Evolutionary conservation across 1,140 invertebrate species (phyloP), one percentile per base, ranked within the genome.

Genomic region (Panagrolaimus sp.): DNA sequence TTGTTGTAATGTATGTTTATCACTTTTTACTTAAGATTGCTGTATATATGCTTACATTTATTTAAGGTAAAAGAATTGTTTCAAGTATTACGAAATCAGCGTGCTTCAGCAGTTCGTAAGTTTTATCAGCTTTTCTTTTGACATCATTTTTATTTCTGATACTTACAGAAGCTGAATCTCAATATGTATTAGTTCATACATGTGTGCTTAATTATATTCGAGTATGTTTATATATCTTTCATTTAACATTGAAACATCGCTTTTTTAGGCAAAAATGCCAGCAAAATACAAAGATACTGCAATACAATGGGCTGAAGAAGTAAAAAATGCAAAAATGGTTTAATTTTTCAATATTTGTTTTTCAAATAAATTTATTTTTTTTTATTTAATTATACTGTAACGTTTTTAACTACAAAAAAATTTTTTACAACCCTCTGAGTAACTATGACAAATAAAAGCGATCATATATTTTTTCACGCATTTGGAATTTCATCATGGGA

Each of bases 201-300:
- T 57, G 51, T 27, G 51, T 57, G 11, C 27, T 57, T 20, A 27
- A 57, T 25, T 57, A 57, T 27, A 57, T 57, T 16, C 51, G 51
- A 11, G 51, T 57, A 57, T 25, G 51, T 27, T 20, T 23, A 1
- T 53, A n/a, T n/a, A n/a, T n/a, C n/a, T 20, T 53, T n/a, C 51
- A 20, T 9, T n/a, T n/a, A 7, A 5, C 1, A 23, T 25, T 5
- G 20, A 4, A n/a, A n/a, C n/a, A n/a, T n/a, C n/a, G n/a, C n/a
- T n/a, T 57, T 57, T 57, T 57, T 16, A 57, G 51, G 51, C 51
- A 13, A 57, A 57, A 57, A 57, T 57, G 51, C 51, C n/a, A n/a
- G n/a, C 51, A 57, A 57, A 57, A 25, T 57, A 57, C 51, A 57
- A 57, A 16, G 51, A 57, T 25, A 11, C 20, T 25, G 51, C 51